phyloP scores from a whole-genome alignment of 1,140 invertebrate genomes.

The Venturia canescens region DNA sequence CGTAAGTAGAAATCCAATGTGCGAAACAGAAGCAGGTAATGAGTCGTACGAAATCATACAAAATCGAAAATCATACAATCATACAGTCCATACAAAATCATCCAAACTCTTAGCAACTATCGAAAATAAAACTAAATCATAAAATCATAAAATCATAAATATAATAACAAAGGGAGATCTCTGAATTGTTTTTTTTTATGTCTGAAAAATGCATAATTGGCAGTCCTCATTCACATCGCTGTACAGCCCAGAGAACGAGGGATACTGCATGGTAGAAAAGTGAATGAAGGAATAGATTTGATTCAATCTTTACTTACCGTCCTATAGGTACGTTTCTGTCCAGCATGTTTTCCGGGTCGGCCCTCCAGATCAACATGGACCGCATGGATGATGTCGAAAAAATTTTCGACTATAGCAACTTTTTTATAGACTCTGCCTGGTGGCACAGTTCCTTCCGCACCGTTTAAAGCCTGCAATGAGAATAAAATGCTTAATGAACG shows the following conservation, averaged over 20 bases:
- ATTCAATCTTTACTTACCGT: conserved; percentile 84
- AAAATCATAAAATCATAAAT: too few relatives aligned
- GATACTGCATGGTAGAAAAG: neutral
- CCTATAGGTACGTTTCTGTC: conserved; percentile 96
- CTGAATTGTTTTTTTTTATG: too few relatives aligned
- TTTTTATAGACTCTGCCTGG: conserved; percentile 87
- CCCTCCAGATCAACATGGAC: conserved; percentile 95
- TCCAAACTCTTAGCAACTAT: too few relatives aligned
- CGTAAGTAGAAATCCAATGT: too few relatives aligned
- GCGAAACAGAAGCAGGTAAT: too few relatives aligned
- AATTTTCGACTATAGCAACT: conserved; percentile 97
- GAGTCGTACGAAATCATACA: too few relatives aligned
- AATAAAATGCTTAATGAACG: conserved; percentile 46
- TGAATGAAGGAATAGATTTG: neutral
- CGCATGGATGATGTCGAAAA: conserved; percentile 97
- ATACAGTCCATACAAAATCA: too few relatives aligned
- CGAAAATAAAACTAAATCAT: too few relatives aligned
- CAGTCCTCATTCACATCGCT: too few relatives aligned
- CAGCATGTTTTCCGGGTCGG: conserved; percentile 93
- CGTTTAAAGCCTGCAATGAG: conserved; percentile 73
- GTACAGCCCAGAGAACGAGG: neutral
- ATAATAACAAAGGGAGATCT: neutral
- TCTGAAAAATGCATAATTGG: neutral
- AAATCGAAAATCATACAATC: too few relatives aligned
- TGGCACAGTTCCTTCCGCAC: conserved; percentile 74